Evolutionary conservation across 2,888 invertebrate genomes (phyloP).

Genomic region (Fabriciana adippe): DNA sequence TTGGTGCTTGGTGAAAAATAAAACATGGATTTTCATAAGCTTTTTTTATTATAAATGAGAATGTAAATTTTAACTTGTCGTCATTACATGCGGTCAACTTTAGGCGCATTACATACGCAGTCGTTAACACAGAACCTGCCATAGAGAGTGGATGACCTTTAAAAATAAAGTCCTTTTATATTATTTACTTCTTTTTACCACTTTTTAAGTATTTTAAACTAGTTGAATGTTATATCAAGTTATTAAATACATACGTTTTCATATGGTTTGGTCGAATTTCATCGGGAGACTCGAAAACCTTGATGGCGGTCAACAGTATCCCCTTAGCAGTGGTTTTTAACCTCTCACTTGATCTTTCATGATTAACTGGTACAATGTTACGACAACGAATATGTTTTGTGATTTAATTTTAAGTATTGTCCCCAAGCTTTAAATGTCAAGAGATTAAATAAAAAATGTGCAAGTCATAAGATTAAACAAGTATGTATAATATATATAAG

Average conservation of each 20-base stretch:
- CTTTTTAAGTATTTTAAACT: conserved; percentile 32
- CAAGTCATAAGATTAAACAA: too few species aligned
- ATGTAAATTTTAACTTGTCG: too few species aligned
- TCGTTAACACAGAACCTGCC: conserved; percentile 6
- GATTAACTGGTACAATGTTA: conserved; percentile 10
- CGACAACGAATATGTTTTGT: background rate
- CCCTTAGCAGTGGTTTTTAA: conserved; percentile 26
- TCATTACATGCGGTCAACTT: background rate
- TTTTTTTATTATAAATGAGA: too few species aligned
- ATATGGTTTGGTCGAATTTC: conserved; percentile 56
- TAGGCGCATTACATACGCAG: background rate
- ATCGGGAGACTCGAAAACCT: conserved; percentile 56
- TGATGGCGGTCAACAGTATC: conserved; percentile 60
- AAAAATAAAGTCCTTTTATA: conserved; percentile 12
- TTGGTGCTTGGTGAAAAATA: too few species aligned
- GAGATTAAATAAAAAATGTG: too few species aligned
- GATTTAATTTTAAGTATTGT: background rate
- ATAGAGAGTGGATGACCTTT: conserved; percentile 10
- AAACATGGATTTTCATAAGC: too few species aligned
- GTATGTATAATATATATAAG: too few species aligned
- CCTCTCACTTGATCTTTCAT: conserved; percentile 44
- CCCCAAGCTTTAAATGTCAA: too few species aligned
- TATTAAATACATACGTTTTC: conserved; percentile 54
- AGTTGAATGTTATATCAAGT: conserved; percentile 29
- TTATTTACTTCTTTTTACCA: conserved; percentile 25